These are phyloP conservation scores for Mythimna pallens DNA, from an alignment of 2,888 invertebrate genomes.

Conservation along the genomic window DNA sequence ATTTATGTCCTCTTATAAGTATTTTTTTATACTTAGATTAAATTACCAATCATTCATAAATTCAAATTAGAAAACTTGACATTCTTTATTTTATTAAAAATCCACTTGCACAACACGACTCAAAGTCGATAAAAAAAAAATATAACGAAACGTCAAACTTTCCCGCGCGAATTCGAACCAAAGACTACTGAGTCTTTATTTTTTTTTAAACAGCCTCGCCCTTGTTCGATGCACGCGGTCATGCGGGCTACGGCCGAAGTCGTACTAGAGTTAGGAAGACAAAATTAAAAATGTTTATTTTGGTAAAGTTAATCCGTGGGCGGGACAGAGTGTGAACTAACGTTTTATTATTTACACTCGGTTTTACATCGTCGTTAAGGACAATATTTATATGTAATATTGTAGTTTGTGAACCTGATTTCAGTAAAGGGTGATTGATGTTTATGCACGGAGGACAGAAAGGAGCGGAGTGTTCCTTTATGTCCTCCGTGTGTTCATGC, in stretches of 20 bases:
- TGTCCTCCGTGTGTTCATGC: too few relatives aligned
- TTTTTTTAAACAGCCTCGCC: conserved; percentile 42
- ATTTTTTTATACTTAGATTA: background rate
- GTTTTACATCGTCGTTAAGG: conserved; percentile 39
- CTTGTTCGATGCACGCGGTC: conserved; percentile 55
- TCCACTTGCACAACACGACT: conserved; percentile 21
- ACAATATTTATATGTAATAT: background rate
- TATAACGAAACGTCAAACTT: conserved; percentile 48
- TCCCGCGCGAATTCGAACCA: conserved; percentile 47
- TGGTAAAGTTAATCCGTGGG: conserved; percentile 73
- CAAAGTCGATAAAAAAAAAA: background rate
- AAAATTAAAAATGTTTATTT: conserved; percentile 79
- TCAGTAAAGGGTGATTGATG: too few relatives aligned
- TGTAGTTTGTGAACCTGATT: too few relatives aligned
- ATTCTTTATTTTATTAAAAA: background rate
- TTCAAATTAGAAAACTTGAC: background rate
- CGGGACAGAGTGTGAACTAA: conserved; percentile 68
- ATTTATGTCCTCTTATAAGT: background rate
- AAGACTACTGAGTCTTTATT: conserved; percentile 18
- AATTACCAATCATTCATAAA: conserved; percentile 7
- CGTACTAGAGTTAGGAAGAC: conserved; percentile 68
- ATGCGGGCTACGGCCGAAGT: conserved; percentile 59
- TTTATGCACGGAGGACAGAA: too few relatives aligned
- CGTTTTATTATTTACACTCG: conserved; percentile 62
- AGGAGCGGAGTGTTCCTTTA: too few relatives aligned